Conservation (phyloP, 2,888 invertebrate genomes). For the Brachypterus glaber region DNA sequence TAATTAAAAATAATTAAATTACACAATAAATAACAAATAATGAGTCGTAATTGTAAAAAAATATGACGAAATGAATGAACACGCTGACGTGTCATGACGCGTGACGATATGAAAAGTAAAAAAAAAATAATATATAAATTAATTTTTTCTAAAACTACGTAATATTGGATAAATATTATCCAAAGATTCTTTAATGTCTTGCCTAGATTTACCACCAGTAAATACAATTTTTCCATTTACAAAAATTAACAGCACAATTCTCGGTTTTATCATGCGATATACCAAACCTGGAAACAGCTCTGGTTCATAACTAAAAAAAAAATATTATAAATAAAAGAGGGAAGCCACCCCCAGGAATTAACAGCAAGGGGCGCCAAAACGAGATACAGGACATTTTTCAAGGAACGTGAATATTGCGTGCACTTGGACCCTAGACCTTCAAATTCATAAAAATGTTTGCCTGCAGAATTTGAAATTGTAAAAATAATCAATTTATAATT, state of each 20-base stretch:
- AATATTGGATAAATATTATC: slow-evolving; percentile 93
- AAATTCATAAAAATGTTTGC: no score
- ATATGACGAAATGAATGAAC: no score
- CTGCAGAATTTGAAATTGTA: no score
- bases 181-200: slow-evolving; percentile 86
- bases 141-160: slow-evolving; percentile 84
- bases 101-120: neutral
- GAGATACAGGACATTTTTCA: neutral
- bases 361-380: neutral
- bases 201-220: slow-evolving; percentile 88
- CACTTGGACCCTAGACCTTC: no score
- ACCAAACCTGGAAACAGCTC: slow-evolving; percentile 98
- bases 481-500: no score
- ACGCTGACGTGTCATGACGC: no score
- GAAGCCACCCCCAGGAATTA: neutral
- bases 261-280: slow-evolving; percentile 93
- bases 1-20: no score
- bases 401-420: no score
- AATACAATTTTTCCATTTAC: slow-evolving; percentile 98
- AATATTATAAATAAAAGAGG: no score
- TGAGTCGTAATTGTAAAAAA: no score
- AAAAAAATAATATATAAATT: slow-evolving; percentile 16
- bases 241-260: slow-evolving; percentile 93
- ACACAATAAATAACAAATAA: no score
- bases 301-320: slow-evolving; percentile 74